phyloP scores from a whole-genome alignment of 35 echinoderm and acorn worm species.

The Lytechinus variegatus region DNA sequence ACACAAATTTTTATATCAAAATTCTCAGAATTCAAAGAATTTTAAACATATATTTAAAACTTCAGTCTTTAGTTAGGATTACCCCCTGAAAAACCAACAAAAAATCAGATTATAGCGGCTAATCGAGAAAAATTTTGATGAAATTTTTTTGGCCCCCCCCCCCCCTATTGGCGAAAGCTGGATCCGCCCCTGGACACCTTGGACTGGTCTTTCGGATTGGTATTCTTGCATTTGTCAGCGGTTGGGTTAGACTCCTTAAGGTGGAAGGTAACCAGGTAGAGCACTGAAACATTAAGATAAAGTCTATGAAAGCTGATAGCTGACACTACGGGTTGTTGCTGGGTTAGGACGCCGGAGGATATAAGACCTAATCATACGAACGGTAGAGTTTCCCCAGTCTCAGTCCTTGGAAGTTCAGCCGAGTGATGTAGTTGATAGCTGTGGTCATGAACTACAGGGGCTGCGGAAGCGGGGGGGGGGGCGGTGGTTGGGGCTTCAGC shows the following conservation, averaged over 20 bases:
- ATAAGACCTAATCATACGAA: conserved; percentile 82
- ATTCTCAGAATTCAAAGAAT: too few relatives aligned
- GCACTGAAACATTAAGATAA: conserved; percentile 11
- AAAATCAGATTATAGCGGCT: too few relatives aligned
- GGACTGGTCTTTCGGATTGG: not conserved
- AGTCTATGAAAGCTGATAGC: conserved; percentile 33
- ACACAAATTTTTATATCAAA: too few relatives aligned
- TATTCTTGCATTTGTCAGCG: not conserved
- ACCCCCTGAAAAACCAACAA: too few relatives aligned
- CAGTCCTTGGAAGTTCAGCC: conserved; percentile 63
- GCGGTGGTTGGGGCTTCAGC: too few relatives aligned
- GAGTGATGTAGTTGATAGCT: conserved; percentile 78
- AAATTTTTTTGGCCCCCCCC: too few relatives aligned
- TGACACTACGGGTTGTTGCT: conserved; percentile 47
- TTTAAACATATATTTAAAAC: too few relatives aligned
- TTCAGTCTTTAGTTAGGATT: too few relatives aligned
- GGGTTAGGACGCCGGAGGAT: conserved; percentile 63
- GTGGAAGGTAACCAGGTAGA: conserved; percentile 43
- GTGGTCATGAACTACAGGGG: conserved; percentile 75
- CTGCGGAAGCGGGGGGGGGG: too few relatives aligned
- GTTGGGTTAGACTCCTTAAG: not conserved
- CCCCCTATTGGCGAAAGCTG: too few relatives aligned
- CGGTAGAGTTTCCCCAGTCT: conserved; percentile 63
- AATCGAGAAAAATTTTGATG: too few relatives aligned
- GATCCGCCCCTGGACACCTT: too few relatives aligned